Evolutionary conservation across 2,797 vertebrate genomes (phyloP).

Genomic region (Poecile montanus): DNA sequence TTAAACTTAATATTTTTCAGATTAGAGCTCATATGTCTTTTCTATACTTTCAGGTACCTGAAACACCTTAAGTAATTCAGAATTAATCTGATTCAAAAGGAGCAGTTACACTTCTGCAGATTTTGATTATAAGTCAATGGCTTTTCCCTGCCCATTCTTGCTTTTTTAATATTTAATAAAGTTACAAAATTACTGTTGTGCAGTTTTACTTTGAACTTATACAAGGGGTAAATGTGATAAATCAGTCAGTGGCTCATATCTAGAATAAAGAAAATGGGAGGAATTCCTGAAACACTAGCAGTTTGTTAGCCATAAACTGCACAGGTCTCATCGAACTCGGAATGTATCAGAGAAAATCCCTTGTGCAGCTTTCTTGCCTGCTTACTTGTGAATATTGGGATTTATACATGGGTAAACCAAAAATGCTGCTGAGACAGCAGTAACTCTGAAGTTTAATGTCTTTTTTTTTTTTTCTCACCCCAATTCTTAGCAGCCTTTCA

Average conservation of each 20-base stretch:
- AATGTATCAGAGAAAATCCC: neutral
- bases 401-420: neutral
- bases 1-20: neutral
- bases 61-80: neutral
- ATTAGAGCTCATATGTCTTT: neutral
- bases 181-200: neutral
- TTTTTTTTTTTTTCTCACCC: too few species aligned
- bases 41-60: neutral
- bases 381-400: neutral
- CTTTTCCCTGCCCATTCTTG: neutral
- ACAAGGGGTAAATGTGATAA: neutral
- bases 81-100: neutral
- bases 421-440: neutral
- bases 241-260: neutral
- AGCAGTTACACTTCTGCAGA: neutral
- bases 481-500: neutral
- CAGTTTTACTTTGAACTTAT: neutral
- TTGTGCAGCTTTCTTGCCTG: neutral
- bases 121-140: neutral
- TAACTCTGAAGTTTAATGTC: neutral
- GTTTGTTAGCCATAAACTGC: neutral
- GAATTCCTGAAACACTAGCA: neutral
- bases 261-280: neutral
- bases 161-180: constrained; percentile 26
- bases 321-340: neutral